Evolutionary conservation across 1,140 invertebrate species (phyloP).

Genomic region (Leptestheria dahalacensis): DNA sequence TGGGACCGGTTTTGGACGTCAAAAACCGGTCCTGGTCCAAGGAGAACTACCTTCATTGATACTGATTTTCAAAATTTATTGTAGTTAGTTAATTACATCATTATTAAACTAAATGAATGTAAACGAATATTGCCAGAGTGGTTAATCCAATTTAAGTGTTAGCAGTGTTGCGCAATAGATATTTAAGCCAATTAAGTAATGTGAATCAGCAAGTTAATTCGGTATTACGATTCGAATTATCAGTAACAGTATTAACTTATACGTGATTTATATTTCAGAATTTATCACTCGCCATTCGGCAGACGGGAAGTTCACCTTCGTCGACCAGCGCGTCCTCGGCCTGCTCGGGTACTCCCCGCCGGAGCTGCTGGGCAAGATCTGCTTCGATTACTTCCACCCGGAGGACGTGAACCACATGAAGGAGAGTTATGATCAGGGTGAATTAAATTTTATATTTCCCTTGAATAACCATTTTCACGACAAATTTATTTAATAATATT

Average conservation of each 20-base stretch:
- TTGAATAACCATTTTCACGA: conserved; percentile 7
- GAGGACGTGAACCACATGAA: conserved; percentile 94
- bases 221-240: too few relatives aligned
- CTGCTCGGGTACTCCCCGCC: conserved; percentile 84
- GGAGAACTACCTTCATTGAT: too few relatives aligned
- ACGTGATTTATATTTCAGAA: conserved; percentile 37
- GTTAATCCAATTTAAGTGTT: too few relatives aligned
- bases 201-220: too few relatives aligned
- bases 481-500: conserved; percentile 9
- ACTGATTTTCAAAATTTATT: too few relatives aligned
- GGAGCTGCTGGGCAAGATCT: conserved; percentile 84
- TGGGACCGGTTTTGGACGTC: too few relatives aligned
- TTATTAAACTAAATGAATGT: too few relatives aligned
- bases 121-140: too few relatives aligned
- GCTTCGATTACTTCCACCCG: conserved; percentile 91
- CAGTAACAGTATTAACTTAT: not conserved
- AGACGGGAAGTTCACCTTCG: conserved; percentile 96
- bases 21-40: too few relatives aligned
- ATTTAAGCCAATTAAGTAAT: too few relatives aligned
- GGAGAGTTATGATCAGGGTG: conserved; percentile 95
- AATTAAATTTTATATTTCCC: conserved; percentile 17
- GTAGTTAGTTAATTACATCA: too few relatives aligned
- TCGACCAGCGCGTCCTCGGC: conserved; percentile 83
- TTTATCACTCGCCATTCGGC: conserved; percentile 88
- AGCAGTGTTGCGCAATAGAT: too few relatives aligned